These are phyloP conservation scores for Ephialtes manifestator DNA, from an alignment of 2,888 invertebrate genomes.

Conservation along the genomic window DNA sequence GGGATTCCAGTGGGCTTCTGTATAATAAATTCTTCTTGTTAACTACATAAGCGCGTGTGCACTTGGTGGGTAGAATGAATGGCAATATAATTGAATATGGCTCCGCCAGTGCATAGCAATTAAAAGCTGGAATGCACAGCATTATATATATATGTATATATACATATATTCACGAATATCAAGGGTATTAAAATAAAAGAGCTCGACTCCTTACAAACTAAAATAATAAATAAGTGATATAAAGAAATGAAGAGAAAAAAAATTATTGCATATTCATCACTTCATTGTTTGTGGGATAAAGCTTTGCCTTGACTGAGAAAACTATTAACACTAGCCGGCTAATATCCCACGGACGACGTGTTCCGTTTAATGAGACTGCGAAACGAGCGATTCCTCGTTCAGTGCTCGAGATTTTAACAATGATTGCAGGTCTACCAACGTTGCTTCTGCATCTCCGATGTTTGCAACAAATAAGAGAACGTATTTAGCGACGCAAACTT, in stretches of 20 bases:
- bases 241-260: conserved; percentile 44
- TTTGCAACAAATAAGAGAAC: background rate
- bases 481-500: conserved; percentile 17
- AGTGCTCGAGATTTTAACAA: conserved; percentile 25
- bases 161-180: background rate
- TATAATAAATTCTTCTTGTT: background rate
- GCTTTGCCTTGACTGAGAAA: conserved; percentile 50
- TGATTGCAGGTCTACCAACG: conserved; percentile 42
- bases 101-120: background rate
- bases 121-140: background rate
- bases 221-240: conserved; percentile 32
- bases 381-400: conserved; percentile 25
- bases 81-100: background rate
- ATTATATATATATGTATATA: too few species aligned
- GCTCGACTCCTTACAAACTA: conserved; percentile 1
- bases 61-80: background rate
- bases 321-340: conserved; percentile 26
- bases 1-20: background rate
- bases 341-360: conserved; percentile 38
- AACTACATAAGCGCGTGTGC: background rate
- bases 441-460: conserved; percentile 18
- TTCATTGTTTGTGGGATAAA: conserved; percentile 59
- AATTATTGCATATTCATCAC: conserved; percentile 67
- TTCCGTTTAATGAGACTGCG: conserved; percentile 11
- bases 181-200: background rate